Conservation (phyloP, 1,140 invertebrate genomes). For the Eupristina koningsbergeri region DNA sequence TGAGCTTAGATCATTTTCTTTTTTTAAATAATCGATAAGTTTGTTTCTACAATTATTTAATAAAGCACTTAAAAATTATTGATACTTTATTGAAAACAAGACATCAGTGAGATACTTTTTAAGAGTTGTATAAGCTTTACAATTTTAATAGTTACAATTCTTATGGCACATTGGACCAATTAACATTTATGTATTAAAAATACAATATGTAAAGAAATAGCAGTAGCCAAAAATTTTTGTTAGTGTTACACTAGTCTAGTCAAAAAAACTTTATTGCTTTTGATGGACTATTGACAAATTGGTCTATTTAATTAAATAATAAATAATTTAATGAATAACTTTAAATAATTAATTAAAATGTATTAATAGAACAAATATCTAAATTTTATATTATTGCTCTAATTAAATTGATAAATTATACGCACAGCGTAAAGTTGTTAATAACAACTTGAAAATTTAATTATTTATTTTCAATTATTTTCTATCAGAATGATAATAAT, state of each 20-base stretch:
- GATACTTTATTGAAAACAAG: slow-evolving; percentile 46
- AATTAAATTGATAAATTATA: slow-evolving; percentile 37
- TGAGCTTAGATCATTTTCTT: neutral
- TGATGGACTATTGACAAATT: slow-evolving; percentile 17
- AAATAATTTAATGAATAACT: slow-evolving; percentile 14
- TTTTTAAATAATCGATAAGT: slow-evolving; percentile 8
- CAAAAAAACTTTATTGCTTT: slow-evolving; percentile 52
- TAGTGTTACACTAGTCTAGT: slow-evolving; percentile 59
- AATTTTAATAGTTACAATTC: slow-evolving; percentile 35
- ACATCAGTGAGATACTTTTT: slow-evolving; percentile 58
- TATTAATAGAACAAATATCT: slow-evolving; percentile 1
- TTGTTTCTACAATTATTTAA: slow-evolving; percentile 20
- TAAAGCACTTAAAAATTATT: slow-evolving; percentile 28
- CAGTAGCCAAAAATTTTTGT: slow-evolving; percentile 40
- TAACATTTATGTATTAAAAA: slow-evolving; percentile 51
- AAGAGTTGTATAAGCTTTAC: slow-evolving; percentile 50
- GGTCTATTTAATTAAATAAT: slow-evolving; percentile 20
- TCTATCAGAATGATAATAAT: neutral
- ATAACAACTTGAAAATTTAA: slow-evolving; percentile 8
- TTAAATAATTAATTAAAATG: slow-evolving; percentile 17
- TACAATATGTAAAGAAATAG: slow-evolving; percentile 36
- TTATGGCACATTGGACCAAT: slow-evolving; percentile 56
- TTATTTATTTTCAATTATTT: slow-evolving; percentile 3
- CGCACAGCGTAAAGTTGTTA: slow-evolving; percentile 28
- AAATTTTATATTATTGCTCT: slow-evolving; percentile 26